phyloP scores from a whole-genome alignment of 2,888 invertebrate genomes.

The Lordiphosa fenestrarum region DNA sequence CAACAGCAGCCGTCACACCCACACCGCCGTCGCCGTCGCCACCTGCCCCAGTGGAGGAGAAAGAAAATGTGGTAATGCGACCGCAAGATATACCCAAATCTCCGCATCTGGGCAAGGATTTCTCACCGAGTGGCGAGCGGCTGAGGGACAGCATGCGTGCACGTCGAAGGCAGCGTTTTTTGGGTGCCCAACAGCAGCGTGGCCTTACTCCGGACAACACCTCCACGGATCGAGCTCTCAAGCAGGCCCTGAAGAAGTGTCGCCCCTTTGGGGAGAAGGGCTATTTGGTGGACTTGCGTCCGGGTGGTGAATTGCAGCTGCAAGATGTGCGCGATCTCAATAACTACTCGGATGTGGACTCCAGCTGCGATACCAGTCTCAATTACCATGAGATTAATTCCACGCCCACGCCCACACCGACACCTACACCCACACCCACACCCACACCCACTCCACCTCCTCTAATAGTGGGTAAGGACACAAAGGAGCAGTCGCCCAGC shows the following conservation, averaged over 20 bases:
- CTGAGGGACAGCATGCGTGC: slow-evolving; percentile 80
- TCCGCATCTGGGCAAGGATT: slow-evolving; percentile 80
- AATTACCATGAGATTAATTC: slow-evolving; percentile 77
- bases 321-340: slow-evolving; percentile 79
- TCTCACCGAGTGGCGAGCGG: slow-evolving; percentile 79
- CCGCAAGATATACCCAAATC: slow-evolving; percentile 79
- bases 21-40: background rate
- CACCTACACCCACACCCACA: background rate
- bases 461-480: no score
- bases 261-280: slow-evolving; percentile 79
- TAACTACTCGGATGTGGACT: slow-evolving; percentile 80
- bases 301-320: slow-evolving; percentile 76
- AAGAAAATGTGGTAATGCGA: slow-evolving; percentile 58
- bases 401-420: background rate
- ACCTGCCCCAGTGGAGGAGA: slow-evolving; percentile 38
- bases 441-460: background rate
- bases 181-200: slow-evolving; percentile 60
- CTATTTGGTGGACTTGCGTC: slow-evolving; percentile 77
- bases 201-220: slow-evolving; percentile 52
- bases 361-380: slow-evolving; percentile 80
- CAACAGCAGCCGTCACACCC: background rate
- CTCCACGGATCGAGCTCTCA: slow-evolving; percentile 73
- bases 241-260: slow-evolving; percentile 71
- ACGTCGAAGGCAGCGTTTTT: slow-evolving; percentile 74
- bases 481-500: slow-evolving; percentile 73